phyloP scores from a whole-genome alignment of 2,113 vertebrate genomes.

The Aspidoscelis tigris region DNA sequence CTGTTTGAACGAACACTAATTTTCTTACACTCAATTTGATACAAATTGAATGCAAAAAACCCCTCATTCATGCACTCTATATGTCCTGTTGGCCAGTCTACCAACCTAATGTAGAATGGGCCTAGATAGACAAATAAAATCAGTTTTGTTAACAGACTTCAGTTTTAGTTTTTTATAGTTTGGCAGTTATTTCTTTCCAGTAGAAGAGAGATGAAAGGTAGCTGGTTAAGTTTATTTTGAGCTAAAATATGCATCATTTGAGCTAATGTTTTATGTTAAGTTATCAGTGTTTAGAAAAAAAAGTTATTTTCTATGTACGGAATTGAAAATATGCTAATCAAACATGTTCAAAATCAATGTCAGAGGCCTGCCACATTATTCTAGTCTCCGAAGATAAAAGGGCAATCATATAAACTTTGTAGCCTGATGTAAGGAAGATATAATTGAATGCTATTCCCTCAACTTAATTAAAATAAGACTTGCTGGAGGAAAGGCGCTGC shows the following conservation, averaged over 20 bases:
- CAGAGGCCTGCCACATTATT: background rate
- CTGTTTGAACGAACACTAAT: too few species aligned
- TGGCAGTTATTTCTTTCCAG: background rate
- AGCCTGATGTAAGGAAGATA: constrained; percentile 30
- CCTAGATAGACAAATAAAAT: background rate
- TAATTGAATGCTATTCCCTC: constrained; percentile 35
- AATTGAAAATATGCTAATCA: constrained; percentile 10
- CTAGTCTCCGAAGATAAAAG: constrained; percentile 14
- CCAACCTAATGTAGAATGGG: too few species aligned
- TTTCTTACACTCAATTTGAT: too few species aligned
- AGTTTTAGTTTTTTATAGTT: background rate
- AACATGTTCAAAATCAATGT: background rate
- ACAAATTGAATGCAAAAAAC: too few species aligned
- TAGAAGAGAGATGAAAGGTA: background rate
- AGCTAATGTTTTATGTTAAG: constrained; percentile 5
- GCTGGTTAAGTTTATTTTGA: background rate
- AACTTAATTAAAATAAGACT: constrained; percentile 48
- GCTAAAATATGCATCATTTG: background rate
- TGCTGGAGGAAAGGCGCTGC: constrained; percentile 33
- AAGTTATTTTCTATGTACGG: background rate
- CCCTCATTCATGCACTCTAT: too few species aligned
- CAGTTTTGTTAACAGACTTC: background rate
- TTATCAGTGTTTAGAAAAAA: background rate
- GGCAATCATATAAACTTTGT: constrained; percentile 16
- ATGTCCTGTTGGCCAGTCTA: too few species aligned